A percentile compares a stretch with the other conserved stretches of the same genome.
These are phyloP conservation scores for Eurosta solidaginis DNA, from an alignment of 1,140 invertebrate genomes.

Conservation along the genomic window DNA sequence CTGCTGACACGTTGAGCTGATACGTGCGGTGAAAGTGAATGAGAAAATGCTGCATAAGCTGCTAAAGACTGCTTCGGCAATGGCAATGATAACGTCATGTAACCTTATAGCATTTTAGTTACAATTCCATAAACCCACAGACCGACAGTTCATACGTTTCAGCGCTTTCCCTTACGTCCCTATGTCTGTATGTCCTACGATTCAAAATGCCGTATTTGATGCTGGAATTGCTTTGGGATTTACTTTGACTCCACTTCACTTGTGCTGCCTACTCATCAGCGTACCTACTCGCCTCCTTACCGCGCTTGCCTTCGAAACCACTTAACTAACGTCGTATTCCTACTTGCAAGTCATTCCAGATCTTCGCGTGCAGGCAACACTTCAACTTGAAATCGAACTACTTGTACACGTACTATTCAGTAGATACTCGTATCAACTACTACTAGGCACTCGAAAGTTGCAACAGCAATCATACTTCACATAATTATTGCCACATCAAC, in stretches of 20 bases:
- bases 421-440: neutral
- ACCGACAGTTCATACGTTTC: neutral
- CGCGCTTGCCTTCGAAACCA: no score
- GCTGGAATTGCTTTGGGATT: neutral
- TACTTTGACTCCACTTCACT: no score
- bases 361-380: neutral
- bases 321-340: no score
- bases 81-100: neutral
- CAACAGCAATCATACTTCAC: neutral
- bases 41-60: conserved; percentile 21
- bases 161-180: neutral
- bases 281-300: no score
- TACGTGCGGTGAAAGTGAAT: conserved; percentile 37
- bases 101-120: neutral
- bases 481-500: conserved; percentile 16
- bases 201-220: neutral
- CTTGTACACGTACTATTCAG: conserved; percentile 1
- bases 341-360: neutral
- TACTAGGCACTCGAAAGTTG: neutral
- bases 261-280: no score
- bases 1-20: conserved; percentile 20
- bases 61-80: neutral
- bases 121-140: neutral
- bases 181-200: neutral
- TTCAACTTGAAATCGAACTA: conserved; percentile 23